Evolutionary conservation across 1,140 invertebrate genomes (phyloP).

Genomic region (Drosophila varians): DNA sequence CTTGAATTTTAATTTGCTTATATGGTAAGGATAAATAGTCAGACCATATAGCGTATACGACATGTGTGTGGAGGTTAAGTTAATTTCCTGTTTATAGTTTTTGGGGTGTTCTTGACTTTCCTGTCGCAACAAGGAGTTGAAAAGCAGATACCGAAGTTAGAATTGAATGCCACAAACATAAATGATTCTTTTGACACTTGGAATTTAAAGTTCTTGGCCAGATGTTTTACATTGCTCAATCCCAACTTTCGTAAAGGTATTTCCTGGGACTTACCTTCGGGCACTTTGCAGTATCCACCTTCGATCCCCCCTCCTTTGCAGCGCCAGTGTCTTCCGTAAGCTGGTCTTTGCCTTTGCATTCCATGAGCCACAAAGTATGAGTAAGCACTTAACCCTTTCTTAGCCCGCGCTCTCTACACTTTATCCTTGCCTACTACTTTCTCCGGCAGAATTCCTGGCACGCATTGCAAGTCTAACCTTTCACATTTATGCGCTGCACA

Average conservation of each 20-base stretch:
- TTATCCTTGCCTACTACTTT: not conserved
- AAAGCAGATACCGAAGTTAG: no score
- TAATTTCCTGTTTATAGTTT: constrained; percentile 3
- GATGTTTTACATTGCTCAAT: no score
- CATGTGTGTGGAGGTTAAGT: constrained; percentile 11
- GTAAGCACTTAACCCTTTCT: constrained; percentile 55
- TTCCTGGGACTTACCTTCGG: constrained; percentile 21
- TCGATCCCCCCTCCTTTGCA: not conserved
- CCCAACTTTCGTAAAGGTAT: not conserved
- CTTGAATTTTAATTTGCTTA: constrained; percentile 28
- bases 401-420: not conserved
- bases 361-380: constrained; percentile 52
- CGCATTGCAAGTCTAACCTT: constrained; percentile 63
- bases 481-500: constrained; percentile 67
- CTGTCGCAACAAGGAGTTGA: no score
- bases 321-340: constrained; percentile 8
- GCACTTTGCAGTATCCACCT: constrained; percentile 10
- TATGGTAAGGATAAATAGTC: not conserved
- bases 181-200: constrained; percentile 9
- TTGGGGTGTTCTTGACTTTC: no score
- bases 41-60: constrained; percentile 16
- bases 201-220: constrained; percentile 12
- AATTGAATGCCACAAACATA: no score
- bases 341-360: constrained; percentile 29
- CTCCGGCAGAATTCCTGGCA: constrained; percentile 37